Evolutionary conservation across 2,113 vertebrate genomes (phyloP).

Genomic region (Oenanthe melanoleuca): DNA sequence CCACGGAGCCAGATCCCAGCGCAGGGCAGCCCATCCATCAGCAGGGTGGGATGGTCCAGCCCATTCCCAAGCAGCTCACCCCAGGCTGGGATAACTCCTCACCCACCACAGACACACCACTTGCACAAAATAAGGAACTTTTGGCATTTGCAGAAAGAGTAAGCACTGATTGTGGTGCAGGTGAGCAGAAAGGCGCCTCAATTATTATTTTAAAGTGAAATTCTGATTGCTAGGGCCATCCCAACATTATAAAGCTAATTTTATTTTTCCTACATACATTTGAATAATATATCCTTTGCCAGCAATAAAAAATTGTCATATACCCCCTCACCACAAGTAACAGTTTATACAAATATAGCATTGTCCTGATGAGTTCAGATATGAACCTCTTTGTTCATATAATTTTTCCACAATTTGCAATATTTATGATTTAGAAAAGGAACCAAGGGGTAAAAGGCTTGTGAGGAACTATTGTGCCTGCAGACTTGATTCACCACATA

Average conservation of each 20-base stretch:
- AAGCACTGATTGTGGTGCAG: neutral
- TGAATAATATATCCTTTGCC: conserved; percentile 40
- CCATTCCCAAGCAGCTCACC: neutral
- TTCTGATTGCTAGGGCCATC: conserved; percentile 35
- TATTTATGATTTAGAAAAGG: neutral
- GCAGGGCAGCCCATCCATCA: conserved; percentile 33
- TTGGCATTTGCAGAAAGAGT: neutral
- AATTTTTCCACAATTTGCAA: neutral
- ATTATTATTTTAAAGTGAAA: conserved; percentile 33
- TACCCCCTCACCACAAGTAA: neutral
- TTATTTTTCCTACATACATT: conserved; percentile 26
- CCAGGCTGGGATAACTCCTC: accelerated
- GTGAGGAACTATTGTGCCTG: neutral
- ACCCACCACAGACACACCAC: neutral
- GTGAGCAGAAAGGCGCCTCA: neutral
- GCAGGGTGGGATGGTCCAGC: neutral
- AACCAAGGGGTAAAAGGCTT: neutral
- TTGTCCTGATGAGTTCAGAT: conserved; percentile 37
- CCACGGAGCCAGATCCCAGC: neutral
- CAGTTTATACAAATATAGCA: conserved; percentile 19
- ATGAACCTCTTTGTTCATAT: neutral
- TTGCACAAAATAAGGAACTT: neutral
- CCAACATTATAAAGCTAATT: conserved; percentile 13
- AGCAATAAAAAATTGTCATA: conserved; percentile 16
- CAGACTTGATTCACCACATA: neutral